Conservation (phyloP, 2,797 vertebrate genomes). For the Leuciscus waleckii region DNA sequence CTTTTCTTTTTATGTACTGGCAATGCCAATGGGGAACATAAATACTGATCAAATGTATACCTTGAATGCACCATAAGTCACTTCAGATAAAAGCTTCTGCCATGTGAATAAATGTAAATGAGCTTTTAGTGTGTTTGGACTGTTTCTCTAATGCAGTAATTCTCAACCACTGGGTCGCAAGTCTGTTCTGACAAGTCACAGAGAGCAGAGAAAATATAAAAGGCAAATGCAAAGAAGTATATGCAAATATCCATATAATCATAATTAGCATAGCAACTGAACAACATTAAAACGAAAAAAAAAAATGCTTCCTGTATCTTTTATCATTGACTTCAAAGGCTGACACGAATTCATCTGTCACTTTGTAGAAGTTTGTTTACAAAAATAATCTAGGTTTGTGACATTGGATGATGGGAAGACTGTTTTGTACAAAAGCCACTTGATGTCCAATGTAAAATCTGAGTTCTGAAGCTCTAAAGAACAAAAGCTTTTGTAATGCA, state of each 20-base stretch:
- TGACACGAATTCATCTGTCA: not conserved
- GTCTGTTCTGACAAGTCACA: not conserved
- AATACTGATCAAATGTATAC: not conserved
- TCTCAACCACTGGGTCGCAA: not conserved
- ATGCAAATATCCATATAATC: slow-evolving; percentile 6
- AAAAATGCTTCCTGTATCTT: not conserved
- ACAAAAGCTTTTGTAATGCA: slow-evolving; percentile 16
- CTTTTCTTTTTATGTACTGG: not conserved
- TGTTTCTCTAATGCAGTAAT: slow-evolving; percentile 24
- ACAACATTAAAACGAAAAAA: not conserved
- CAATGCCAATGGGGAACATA: not conserved
- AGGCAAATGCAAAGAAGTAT: not conserved
- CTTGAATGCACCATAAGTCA: not conserved
- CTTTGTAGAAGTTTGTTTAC: not conserved
- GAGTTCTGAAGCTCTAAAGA: not conserved
- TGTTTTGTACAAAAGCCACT: not conserved
- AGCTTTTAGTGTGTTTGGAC: slow-evolving; percentile 17
- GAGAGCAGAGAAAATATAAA: not conserved
- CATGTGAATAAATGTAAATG: slow-evolving; percentile 5
- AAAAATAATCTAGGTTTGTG: not conserved
- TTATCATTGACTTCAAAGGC: not conserved
- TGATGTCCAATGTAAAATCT: slow-evolving; percentile 1
- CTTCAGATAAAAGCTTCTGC: slow-evolving; percentile 9
- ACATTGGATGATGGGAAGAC: not conserved
- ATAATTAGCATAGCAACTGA: not conserved